These are phyloP conservation scores for Anguilla marmorata DNA, from an alignment of 2,797 vertebrate genomes.

Conservation along the genomic window DNA sequence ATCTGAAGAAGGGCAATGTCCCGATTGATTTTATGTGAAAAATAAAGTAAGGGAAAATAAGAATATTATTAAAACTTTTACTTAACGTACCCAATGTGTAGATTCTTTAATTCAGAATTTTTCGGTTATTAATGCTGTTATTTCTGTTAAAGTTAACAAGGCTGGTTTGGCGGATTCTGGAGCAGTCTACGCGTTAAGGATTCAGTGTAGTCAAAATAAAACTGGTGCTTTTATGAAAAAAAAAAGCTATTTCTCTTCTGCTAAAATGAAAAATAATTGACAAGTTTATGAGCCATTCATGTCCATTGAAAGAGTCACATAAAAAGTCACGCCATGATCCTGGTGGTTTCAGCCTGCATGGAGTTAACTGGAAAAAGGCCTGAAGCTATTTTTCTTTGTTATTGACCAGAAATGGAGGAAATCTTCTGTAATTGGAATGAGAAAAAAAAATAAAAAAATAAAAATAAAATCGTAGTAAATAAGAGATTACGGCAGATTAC, in stretches of 20 bases:
- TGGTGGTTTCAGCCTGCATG: neutral
- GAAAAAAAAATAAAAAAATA: neutral
- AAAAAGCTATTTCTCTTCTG: slow-evolving; percentile 43
- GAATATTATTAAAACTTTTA: neutral
- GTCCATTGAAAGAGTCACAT: slow-evolving; percentile 1
- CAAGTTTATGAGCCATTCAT: slow-evolving; percentile 24
- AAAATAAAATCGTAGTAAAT: neutral
- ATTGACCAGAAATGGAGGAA: slow-evolving; percentile 2
- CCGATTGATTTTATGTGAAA: no score
- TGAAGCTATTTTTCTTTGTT: neutral
- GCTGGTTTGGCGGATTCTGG: neutral
- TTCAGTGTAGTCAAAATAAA: slow-evolving; percentile 26
- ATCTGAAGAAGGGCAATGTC: neutral
- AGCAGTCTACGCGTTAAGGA: neutral
- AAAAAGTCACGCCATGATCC: slow-evolving; percentile 11
- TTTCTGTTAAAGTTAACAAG: neutral
- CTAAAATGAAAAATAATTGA: slow-evolving; percentile 41
- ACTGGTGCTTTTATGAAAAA: slow-evolving; percentile 46
- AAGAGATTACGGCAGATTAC: neutral
- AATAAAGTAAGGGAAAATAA: no score
- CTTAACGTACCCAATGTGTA: neutral
- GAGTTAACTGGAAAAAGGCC: neutral
- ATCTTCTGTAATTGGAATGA: neutral
- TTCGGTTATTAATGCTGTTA: neutral
- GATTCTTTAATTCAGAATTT: neutral